Base-by-base conservation (phyloP, 2,888 invertebrate species). In the Drosophila aldrichi region DNA sequence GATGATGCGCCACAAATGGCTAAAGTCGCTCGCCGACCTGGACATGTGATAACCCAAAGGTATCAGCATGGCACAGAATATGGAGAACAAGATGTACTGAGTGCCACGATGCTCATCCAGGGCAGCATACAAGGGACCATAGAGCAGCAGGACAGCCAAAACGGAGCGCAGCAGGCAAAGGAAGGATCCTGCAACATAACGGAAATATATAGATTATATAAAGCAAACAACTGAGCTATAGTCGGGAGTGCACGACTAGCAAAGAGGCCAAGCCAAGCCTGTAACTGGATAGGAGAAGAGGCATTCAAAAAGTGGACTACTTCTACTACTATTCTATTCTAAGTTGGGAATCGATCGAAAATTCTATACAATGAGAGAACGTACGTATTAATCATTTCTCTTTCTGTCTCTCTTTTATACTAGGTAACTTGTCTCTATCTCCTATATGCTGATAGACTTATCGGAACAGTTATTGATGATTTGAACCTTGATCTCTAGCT, bases 41-140 rank as follows among this genome's bases (percentile, higher is more conserved):
- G 98, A 98, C 58, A 99, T 94, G 91, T 99, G 98, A 91, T 99
- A 99, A 4, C 97, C 96, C 57, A 97, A 94, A 0, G 98, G 96
- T 0, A 98, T 96, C 5, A 98, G 94, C 52, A 98, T 94, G 9
- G 97, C 98, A 91, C 97, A 97, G 92, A 98, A 99, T 82, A 99
- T 97, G 0, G 99, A 99, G 92, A 99, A 99, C 3, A 98, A 94
- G 59, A 98, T 96, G 90, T 98, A 97, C 91, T 98, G 98, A 0
- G 98, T 96, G 70, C 96, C 95, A 92, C 97, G 95, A 44, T 95
- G 95, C 91, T 98, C 98, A 58, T 96, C 95, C 36, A 98, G 93
- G 0, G 97, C 97, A 54, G 97, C 97, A 89, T 97, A 98, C 0
- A 97, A 96, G 75, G 98, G 96, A 0, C 97, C 97, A 85, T 96